Conservation (phyloP, 2,113 vertebrate genomes). For the Thinocorus orbignyianus region DNA sequence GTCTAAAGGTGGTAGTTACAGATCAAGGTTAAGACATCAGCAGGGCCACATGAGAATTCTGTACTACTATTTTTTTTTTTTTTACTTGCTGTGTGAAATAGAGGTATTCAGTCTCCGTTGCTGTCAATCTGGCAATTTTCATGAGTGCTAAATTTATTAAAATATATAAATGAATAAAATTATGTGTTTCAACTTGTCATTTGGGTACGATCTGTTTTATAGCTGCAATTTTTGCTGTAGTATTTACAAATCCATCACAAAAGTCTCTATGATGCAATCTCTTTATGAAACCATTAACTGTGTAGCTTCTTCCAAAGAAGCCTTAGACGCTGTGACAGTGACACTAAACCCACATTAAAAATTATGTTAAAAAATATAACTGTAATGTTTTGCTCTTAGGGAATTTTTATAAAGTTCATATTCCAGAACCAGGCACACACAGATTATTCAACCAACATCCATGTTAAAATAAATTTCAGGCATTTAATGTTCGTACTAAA, state of each 20-base stretch:
- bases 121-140: conserved; percentile 22
- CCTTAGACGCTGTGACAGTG: neutral
- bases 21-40: neutral
- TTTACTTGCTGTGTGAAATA: neutral
- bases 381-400: conserved; percentile 15
- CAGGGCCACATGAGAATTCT: neutral
- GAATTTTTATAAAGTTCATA: conserved; percentile 16
- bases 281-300: neutral
- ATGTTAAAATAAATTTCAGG: conserved; percentile 2
- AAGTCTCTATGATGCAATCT: conserved; percentile 4
- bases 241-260: conserved; percentile 45
- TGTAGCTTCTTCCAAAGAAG: neutral
- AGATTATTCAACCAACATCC: neutral
- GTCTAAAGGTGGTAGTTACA: neutral
- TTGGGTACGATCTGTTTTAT: conserved; percentile 37
- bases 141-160: neutral
- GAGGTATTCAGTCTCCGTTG: neutral
- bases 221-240: conserved; percentile 24
- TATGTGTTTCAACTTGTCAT: conserved; percentile 15
- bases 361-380: conserved; percentile 1
- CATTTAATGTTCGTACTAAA: neutral
- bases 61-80: neutral
- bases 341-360: conserved; percentile 27
- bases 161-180: conserved; percentile 15
- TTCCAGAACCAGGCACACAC: neutral